A percentile compares a stretch with the other conserved stretches of the same genome.
These are phyloP conservation scores for Catamblyrhynchus diadema DNA, from an alignment of 2,797 vertebrate genomes.

Conservation along the genomic window DNA sequence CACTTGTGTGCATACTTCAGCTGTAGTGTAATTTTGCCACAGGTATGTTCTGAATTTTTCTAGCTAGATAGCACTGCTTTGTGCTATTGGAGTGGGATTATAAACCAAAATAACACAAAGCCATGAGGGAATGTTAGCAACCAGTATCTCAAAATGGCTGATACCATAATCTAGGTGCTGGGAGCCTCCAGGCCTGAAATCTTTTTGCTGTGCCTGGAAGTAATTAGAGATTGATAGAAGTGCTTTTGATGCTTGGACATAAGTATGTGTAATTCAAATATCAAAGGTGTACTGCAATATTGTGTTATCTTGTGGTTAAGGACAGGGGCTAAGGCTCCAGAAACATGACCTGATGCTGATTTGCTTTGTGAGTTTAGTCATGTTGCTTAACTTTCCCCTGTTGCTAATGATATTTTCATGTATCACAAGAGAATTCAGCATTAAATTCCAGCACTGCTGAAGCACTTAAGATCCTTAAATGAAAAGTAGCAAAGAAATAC, in stretches of 20 bases:
- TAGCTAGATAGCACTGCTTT: not conserved
- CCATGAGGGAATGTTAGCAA: not conserved
- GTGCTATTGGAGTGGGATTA: not conserved
- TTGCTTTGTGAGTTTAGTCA: not conserved
- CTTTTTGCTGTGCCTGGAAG: not conserved
- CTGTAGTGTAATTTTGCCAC: not conserved
- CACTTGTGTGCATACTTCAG: not conserved
- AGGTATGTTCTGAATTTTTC: not conserved
- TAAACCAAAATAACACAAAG: not conserved
- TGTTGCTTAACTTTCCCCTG: constrained; percentile 15
- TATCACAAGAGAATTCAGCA: not conserved
- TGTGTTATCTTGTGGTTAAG: not conserved
- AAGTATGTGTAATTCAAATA: not conserved
- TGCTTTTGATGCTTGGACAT: not conserved
- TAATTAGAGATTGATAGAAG: not conserved
- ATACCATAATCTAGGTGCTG: not conserved
- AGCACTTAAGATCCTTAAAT: not conserved
- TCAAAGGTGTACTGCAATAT: not conserved
- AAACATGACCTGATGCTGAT: not conserved
- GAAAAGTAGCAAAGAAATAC: not conserved
- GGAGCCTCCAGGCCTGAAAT: not conserved
- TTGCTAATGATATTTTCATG: not conserved
- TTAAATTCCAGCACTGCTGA: not conserved
- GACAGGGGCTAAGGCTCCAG: not conserved
- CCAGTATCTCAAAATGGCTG: not conserved